These are phyloP conservation scores for Cyphomyrus plagiostoma DNA, from an alignment of 2,113 vertebrate species.

Conservation along the genomic window DNA sequence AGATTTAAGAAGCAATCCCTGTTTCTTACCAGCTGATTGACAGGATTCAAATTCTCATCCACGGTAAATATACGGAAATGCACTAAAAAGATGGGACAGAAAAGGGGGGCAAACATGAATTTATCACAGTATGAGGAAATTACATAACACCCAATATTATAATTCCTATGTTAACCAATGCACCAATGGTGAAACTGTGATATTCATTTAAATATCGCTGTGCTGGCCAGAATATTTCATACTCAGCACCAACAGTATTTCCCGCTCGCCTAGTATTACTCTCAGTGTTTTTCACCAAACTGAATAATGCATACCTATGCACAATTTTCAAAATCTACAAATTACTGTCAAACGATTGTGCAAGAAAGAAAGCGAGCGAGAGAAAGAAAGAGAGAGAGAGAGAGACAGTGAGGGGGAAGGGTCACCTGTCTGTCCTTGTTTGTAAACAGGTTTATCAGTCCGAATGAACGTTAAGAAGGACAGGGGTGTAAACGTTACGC, in stretches of 20 bases:
- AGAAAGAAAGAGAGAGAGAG: neutral
- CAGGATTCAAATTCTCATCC: constrained; percentile 4
- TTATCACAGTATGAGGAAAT: neutral
- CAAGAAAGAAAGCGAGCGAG: neutral
- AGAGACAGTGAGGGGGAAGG: neutral
- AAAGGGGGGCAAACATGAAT: neutral
- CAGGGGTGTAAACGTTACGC: neutral
- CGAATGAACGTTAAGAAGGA: neutral
- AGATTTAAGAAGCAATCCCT: neutral
- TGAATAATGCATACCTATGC: neutral
- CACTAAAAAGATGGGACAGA: neutral
- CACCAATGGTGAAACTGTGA: neutral
- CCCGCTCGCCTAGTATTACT: too few relatives aligned
- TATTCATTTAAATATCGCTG: neutral
- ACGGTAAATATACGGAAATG: neutral
- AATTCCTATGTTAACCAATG: neutral
- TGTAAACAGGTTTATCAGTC: constrained; percentile 25
- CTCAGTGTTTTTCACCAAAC: neutral
- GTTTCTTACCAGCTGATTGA: constrained; percentile 5
- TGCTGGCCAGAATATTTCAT: neutral
- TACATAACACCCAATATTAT: neutral
- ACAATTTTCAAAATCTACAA: neutral
- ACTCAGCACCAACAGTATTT: neutral
- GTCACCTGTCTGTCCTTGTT: constrained; percentile 21
- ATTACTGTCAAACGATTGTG: neutral